Conservation (phyloP, 2,888 invertebrate species). For the Rotaria sp. region DNA sequence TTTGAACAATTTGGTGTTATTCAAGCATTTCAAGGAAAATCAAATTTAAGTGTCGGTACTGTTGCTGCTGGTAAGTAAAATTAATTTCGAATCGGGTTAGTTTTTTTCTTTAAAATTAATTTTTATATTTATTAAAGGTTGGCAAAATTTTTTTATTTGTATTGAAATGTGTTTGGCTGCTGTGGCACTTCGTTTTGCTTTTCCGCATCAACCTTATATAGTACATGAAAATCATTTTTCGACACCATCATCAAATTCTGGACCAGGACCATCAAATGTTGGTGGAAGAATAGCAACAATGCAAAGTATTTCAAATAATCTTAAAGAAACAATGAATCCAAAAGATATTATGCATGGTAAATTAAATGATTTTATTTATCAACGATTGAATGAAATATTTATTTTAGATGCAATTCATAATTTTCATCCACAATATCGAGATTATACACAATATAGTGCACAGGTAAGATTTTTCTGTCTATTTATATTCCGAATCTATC, state of each 20-base stretch:
- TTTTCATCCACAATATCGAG: slow-evolving; percentile 99
- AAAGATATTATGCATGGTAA: slow-evolving; percentile 81
- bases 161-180: slow-evolving; percentile 98
- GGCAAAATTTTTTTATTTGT: slow-evolving; percentile 98
- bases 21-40: slow-evolving; percentile 62
- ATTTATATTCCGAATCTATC: background rate
- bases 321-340: slow-evolving; percentile 68
- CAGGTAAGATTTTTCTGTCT: slow-evolving; percentile 11
- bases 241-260: background rate
- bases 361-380: background rate
- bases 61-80: slow-evolving; percentile 40
- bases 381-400: background rate
- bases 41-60: slow-evolving; percentile 66
- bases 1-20: slow-evolving; percentile 91
- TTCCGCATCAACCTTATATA: slow-evolving; percentile 62
- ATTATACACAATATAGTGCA: slow-evolving; percentile 61
- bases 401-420: slow-evolving; percentile 65
- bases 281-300: slow-evolving; percentile 40
- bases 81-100: slow-evolving; percentile 54
- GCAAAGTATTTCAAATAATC: slow-evolving; percentile 76
- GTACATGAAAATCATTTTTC: background rate
- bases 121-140: slow-evolving; percentile 58
- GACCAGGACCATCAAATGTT: too few relatives aligned
- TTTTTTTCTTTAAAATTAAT: background rate
- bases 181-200: slow-evolving; percentile 88